These are phyloP conservation scores for Danio kyathit DNA, from an alignment of 2,797 vertebrate genomes.

Conservation along the genomic window DNA sequence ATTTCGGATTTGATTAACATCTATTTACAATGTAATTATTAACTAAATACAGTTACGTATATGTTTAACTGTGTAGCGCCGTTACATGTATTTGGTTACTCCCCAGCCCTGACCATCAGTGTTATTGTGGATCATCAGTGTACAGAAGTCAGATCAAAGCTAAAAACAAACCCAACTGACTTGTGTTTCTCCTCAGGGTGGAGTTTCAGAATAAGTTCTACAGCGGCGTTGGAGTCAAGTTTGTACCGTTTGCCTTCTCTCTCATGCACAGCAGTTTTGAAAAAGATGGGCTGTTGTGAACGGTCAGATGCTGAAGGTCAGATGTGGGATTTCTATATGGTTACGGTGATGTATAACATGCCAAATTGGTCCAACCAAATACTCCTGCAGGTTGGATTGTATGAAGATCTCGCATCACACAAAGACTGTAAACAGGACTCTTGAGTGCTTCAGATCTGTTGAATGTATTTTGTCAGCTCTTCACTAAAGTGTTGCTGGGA, in stretches of 20 bases:
- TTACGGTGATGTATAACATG: constrained; percentile 72
- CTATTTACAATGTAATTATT: too few species aligned
- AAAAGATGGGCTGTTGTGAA: constrained; percentile 76
- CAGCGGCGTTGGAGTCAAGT: constrained; percentile 90
- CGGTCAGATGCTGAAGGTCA: constrained; percentile 17
- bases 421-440: background rate
- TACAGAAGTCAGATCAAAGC: background rate
- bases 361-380: constrained; percentile 82
- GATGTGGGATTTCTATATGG: constrained; percentile 32
- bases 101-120: too few species aligned
- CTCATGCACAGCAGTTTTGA: constrained; percentile 80
- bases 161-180: background rate
- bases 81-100: too few species aligned
- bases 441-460: constrained; percentile 65
- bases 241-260: constrained; percentile 91
- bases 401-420: constrained; percentile 49
- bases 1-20: too few species aligned
- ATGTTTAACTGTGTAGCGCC: too few species aligned
- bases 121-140: background rate
- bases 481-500: constrained; percentile 39
- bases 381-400: constrained; percentile 52
- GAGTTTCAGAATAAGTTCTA: constrained; percentile 99
- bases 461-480: constrained; percentile 63
- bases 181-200: constrained; percentile 83
- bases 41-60: too few species aligned